Conservation (phyloP, 2,888 invertebrate genomes). For the Orthonychiurus folsomi region DNA sequence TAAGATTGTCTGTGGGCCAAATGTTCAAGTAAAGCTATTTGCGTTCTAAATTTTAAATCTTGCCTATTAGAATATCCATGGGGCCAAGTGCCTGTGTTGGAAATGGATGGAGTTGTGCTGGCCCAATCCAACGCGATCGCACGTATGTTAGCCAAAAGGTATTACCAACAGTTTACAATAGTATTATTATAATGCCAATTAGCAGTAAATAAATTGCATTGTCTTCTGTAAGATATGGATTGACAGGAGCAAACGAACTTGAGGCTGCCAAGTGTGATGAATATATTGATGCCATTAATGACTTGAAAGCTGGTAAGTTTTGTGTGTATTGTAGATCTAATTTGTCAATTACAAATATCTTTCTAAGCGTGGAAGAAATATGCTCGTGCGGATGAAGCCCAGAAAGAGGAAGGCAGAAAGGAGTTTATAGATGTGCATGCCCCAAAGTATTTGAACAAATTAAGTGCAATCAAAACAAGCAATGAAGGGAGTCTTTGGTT, state of each 20-base stretch:
- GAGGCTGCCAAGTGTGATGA: slow-evolving; percentile 30
- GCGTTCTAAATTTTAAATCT: too few relatives aligned
- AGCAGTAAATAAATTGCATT: too few relatives aligned
- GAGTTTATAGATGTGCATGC: neutral
- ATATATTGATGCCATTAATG: slow-evolving; percentile 21
- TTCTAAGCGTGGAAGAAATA: neutral
- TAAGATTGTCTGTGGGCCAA: slow-evolving; percentile 32
- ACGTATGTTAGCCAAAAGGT: slow-evolving; percentile 38
- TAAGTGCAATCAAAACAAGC: neutral
- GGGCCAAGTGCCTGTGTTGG: slow-evolving; percentile 38
- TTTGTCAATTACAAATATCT: too few relatives aligned
- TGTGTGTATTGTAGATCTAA: too few relatives aligned
- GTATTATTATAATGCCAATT: too few relatives aligned
- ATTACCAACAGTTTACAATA: too few relatives aligned
- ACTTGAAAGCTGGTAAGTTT: slow-evolving; percentile 21
- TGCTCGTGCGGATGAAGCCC: neutral
- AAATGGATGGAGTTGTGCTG: slow-evolving; percentile 37
- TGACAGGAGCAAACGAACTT: slow-evolving; percentile 35
- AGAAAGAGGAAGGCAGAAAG: neutral
- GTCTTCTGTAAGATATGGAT: slow-evolving; percentile 38
- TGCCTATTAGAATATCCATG: slow-evolving; percentile 36
- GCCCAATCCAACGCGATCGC: slow-evolving; percentile 40
- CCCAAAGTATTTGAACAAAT: slow-evolving; percentile 2
- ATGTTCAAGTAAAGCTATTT: neutral
- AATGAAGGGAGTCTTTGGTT: slow-evolving; percentile 8